Conservation (phyloP, 2,888 invertebrate genomes). For the Platerodrilus igneus region DNA sequence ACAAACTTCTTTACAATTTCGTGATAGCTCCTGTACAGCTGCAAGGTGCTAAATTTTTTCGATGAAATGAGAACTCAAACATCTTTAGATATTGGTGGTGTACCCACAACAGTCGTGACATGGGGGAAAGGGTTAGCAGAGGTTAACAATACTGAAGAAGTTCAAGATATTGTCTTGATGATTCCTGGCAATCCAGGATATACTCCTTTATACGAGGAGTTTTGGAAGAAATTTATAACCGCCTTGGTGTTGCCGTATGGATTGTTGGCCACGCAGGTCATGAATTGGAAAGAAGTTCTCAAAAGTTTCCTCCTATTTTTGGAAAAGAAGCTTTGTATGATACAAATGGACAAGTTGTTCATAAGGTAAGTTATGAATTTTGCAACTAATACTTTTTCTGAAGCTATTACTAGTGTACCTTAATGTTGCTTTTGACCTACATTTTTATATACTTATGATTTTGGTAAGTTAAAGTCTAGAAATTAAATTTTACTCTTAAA, state of each 20-base stretch:
- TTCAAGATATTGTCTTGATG: slow-evolving; percentile 63
- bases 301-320: slow-evolving; percentile 49
- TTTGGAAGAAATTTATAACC: slow-evolving; percentile 57
- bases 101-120: slow-evolving; percentile 68
- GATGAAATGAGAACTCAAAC: no score
- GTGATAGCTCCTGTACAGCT: no score
- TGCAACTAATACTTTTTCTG: no score
- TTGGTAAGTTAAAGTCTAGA: no score
- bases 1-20: no score
- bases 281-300: slow-evolving; percentile 60
- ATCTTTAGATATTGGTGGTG: slow-evolving; percentile 56
- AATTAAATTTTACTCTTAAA: no score
- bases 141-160: slow-evolving; percentile 48
- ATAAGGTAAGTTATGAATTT: slow-evolving; percentile 66
- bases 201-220: slow-evolving; percentile 73
- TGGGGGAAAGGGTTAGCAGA: slow-evolving; percentile 70
- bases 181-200: slow-evolving; percentile 89
- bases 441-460: no score
- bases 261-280: slow-evolving; percentile 80
- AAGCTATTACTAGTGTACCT: no score
- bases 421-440: no score
- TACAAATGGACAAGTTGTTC: slow-evolving; percentile 72
- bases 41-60: no score
- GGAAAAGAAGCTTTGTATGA: slow-evolving; percentile 62
- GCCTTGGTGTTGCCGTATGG: slow-evolving; percentile 67